phyloP scores from a whole-genome alignment of 2,797 vertebrate species.

The Apogon talboti region DNA sequence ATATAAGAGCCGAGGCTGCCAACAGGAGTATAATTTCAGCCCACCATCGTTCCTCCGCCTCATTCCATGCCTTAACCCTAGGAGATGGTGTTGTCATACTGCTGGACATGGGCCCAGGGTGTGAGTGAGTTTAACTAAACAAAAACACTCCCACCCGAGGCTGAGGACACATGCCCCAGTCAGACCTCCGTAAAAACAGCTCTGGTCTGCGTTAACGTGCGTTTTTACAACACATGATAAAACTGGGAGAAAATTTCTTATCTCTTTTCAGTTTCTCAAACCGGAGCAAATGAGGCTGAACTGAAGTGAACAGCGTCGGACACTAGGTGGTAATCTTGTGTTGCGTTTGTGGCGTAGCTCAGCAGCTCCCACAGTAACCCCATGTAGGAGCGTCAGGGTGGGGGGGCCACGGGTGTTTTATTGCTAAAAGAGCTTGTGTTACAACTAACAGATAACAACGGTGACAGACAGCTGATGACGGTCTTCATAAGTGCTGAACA shows the following conservation, averaged over 20 bases:
- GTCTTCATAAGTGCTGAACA: constrained; percentile 11
- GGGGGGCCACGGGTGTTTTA: not conserved
- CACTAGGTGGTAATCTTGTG: constrained; percentile 77
- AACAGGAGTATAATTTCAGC: constrained; percentile 68
- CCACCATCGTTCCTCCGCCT: constrained; percentile 62
- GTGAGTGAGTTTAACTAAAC: constrained; percentile 78
- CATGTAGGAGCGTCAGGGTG: not conserved
- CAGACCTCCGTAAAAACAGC: constrained; percentile 65
- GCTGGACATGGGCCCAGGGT: constrained; percentile 74
- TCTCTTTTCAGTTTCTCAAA: constrained; percentile 50
- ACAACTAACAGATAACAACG: not conserved
- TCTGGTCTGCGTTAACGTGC: constrained; percentile 45
- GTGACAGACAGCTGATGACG: constrained; percentile 21
- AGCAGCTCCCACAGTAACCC: not conserved
- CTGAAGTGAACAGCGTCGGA: constrained; percentile 22
- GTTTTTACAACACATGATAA: constrained; percentile 50
- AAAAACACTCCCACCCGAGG: constrained; percentile 74
- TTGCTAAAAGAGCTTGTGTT: constrained; percentile 11
- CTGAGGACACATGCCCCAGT: constrained; percentile 54
- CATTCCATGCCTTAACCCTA: constrained; percentile 66
- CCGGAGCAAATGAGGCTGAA: constrained; percentile 6
- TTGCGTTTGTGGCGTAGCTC: constrained; percentile 22
- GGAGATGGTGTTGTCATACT: constrained; percentile 79
- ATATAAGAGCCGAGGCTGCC: constrained; percentile 58
- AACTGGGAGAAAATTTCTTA: constrained; percentile 41